phyloP scores from a whole-genome alignment of 2,113 vertebrate species.

The Perca schrenkii region DNA sequence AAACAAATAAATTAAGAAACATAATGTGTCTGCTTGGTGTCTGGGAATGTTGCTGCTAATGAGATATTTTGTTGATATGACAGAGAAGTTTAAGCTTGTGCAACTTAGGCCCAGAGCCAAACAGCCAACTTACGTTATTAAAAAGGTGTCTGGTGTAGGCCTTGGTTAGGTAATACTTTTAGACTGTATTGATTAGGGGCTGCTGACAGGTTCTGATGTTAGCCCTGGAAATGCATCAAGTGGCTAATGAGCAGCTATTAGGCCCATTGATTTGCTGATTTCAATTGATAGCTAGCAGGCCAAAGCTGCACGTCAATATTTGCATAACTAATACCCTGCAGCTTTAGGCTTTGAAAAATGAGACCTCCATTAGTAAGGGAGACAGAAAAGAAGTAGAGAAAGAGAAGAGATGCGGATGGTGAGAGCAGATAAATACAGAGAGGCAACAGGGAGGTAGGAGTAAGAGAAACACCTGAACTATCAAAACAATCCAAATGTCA shows the following conservation, averaged over 20 bases:
- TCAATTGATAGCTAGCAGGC: constrained; percentile 94
- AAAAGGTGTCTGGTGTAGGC: constrained; percentile 72
- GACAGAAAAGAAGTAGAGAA: constrained; percentile 78
- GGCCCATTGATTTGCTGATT: constrained; percentile 96
- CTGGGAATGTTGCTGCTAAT: constrained; percentile 21
- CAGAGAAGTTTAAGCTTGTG: constrained; percentile 14
- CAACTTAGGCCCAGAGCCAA: constrained; percentile 13
- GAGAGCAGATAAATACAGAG: constrained; percentile 28
- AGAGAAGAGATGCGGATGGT: constrained; percentile 42
- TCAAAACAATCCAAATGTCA: constrained; percentile 19
- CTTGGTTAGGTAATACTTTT: constrained; percentile 88
- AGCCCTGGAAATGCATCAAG: constrained; percentile 92
- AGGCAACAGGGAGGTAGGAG: not conserved
- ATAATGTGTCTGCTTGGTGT: constrained; percentile 22
- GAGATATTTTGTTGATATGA: constrained; percentile 44
- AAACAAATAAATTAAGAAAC: constrained; percentile 27
- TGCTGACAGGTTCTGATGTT: constrained; percentile 86
- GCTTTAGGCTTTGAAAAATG: constrained; percentile 88
- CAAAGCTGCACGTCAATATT: constrained; percentile 94
- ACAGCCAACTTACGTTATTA: constrained; percentile 69
- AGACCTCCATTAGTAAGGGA: constrained; percentile 85
- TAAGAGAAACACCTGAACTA: constrained; percentile 4
- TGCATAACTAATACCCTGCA: constrained; percentile 92
- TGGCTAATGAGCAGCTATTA: constrained; percentile 97
- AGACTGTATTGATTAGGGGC: constrained; percentile 89